phyloP scores from a whole-genome alignment of 1,140 invertebrate species.

The Aphis gossypii region DNA sequence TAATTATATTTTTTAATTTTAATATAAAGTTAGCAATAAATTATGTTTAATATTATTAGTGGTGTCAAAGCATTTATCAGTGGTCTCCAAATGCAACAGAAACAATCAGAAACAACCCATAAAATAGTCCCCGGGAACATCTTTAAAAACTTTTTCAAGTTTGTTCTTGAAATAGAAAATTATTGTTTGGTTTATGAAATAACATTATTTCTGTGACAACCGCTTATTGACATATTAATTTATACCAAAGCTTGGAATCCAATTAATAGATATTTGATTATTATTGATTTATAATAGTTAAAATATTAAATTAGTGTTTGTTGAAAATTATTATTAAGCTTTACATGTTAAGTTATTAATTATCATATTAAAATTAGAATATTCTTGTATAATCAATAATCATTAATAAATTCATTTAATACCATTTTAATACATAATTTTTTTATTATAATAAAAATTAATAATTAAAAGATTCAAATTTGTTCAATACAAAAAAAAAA shows the following conservation, averaged over 20 bases:
- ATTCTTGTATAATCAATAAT: too few species aligned
- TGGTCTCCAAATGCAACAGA: slow-evolving; percentile 56
- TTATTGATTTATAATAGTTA: too few species aligned
- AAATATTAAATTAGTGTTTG: too few species aligned
- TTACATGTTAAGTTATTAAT: too few species aligned
- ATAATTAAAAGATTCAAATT: too few species aligned
- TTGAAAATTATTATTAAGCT: too few species aligned
- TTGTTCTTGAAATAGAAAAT: slow-evolving; percentile 46
- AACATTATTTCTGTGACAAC: slow-evolving; percentile 23
- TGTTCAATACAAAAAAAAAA: too few species aligned
- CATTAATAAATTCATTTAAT: too few species aligned
- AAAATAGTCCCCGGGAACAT: slow-evolving; percentile 86
- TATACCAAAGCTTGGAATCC: neutral
- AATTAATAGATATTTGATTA: neutral
- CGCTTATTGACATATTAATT: slow-evolving; percentile 27
- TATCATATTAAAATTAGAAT: too few species aligned
- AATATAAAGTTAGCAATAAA: neutral
- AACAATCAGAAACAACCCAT: slow-evolving; percentile 63
- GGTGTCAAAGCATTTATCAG: slow-evolving; percentile 58
- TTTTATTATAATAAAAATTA: too few species aligned
- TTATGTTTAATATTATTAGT: slow-evolving; percentile 55
- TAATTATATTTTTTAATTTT: neutral
- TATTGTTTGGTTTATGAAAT: slow-evolving; percentile 38
- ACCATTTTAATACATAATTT: too few species aligned
- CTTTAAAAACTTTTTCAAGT: slow-evolving; percentile 97